Evolutionary conservation across 2,888 invertebrate species (phyloP).

Genomic region (Amiota minor): DNA sequence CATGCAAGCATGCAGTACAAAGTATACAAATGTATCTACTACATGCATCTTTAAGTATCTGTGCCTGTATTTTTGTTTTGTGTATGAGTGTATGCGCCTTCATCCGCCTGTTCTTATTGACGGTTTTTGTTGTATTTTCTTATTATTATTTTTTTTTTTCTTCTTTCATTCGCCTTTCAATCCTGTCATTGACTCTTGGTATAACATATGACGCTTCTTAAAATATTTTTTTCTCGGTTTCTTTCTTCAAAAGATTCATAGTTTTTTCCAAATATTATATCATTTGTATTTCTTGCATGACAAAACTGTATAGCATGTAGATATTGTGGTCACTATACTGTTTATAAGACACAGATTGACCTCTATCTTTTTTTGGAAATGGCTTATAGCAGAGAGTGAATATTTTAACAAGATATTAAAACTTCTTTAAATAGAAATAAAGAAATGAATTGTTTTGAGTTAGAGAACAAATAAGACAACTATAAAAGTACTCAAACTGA

Average conservation of each 20-base stretch:
- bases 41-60: conserved; percentile 7
- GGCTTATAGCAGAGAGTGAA: too few species aligned
- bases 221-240: background rate
- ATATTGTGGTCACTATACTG: too few species aligned
- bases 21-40: conserved; percentile 11
- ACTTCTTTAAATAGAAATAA: too few species aligned
- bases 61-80: conserved; percentile 30
- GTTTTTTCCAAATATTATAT: too few species aligned
- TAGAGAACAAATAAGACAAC: too few species aligned
- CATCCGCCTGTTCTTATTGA: conserved; percentile 14
- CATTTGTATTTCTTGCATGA: conserved; percentile 5
- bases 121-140: conserved; percentile 33
- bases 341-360: too few species aligned
- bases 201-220: conserved; percentile 24
- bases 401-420: too few species aligned
- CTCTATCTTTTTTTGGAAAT: too few species aligned
- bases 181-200: conserved; percentile 44
- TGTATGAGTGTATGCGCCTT: conserved; percentile 18
- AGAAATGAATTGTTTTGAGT: too few species aligned
- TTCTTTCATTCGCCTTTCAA: conserved; percentile 12
- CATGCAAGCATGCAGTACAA: background rate
- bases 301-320: background rate
- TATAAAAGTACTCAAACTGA: too few species aligned
- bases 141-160: conserved; percentile 28
- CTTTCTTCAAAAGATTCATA: too few species aligned